Base-by-base conservation (phyloP, 2,888 invertebrate genomes). In the Tenthredo livida region DNA sequence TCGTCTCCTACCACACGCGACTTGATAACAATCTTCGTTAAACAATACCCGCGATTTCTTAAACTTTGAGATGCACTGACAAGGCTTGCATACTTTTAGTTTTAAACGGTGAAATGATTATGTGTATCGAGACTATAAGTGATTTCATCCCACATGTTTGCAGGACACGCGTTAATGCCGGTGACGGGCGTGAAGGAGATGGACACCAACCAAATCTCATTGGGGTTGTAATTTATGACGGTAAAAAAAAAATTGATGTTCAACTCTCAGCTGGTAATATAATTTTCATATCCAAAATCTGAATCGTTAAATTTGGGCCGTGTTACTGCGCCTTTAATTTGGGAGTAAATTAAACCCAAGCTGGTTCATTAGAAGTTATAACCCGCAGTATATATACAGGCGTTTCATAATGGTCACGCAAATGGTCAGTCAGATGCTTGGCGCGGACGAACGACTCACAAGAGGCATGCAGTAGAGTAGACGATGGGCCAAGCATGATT, bases 401-500 rank as follows among this genome's bases (percentile, higher is more conserved):
- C 80, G 40, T 80, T 61, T 80, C 58, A 80, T 80, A 80, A 80
- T 54, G 77, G 77, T 77, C 77, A 80, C 80, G 80, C 58, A 80
- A 80, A 61, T 80, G 80, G 80, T 61, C 40, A 80, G 80, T 61
- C 80, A 37, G 80, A 37, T 61, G 58, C 61, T 61, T 58, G 58
- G 40, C 80, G 61, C 61, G 61, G 80, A 61, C 25, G 40, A 80
- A 80, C 80, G 80, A 61, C 80, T 80, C 58, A 21, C 61, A 80
- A 58, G 61, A 80, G 80, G 80, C 80, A 50, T 80, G 61, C 80
- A 37, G 58, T 50, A 80, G 80, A 37, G 58, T 29, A 80, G 80
- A 80, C 61, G 80, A 80, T 80, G 80, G 61, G 58, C 80, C 58
- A 61, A 61, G 40, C 37, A 80, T 80, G 80, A 80, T 80, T 80